Percentiles rank a stretch among this genome's conserved stretches.
phyloP scores from a whole-genome alignment of 2,888 invertebrate species.

The Sialis lutaria region DNA sequence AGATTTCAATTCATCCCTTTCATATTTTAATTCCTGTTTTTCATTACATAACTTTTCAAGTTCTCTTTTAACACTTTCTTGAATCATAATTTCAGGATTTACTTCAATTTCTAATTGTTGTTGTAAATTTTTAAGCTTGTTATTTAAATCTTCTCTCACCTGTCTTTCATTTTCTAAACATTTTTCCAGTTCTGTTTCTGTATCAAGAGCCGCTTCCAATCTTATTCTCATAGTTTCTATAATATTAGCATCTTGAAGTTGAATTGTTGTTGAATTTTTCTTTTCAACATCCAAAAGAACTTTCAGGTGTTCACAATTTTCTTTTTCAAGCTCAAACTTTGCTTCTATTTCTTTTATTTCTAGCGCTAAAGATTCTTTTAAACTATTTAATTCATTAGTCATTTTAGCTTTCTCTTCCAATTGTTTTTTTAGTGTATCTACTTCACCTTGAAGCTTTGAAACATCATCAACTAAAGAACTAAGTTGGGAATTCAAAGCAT shows the following conservation, averaged over 20 bases:
- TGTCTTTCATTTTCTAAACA: conserved; percentile 24
- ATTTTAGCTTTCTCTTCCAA: conserved; percentile 29
- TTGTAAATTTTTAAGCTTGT: conserved; percentile 12
- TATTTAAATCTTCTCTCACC: conserved; percentile 13
- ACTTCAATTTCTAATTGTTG: not conserved
- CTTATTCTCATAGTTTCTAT: conserved; percentile 45
- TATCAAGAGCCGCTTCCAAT: conserved; percentile 43
- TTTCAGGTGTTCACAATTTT: conserved; percentile 35
- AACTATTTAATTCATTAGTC: conserved; percentile 28
- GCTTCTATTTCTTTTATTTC: conserved; percentile 29
- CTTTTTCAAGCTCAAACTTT: conserved; percentile 30
- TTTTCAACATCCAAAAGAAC: conserved; percentile 38
- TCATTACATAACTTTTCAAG: not conserved
- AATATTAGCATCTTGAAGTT: conserved; percentile 47
- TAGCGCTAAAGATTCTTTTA: conserved; percentile 30
- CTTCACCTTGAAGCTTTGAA: conserved; percentile 21
- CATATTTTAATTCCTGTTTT: conserved; percentile 2
- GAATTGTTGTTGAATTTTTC: conserved; percentile 31
- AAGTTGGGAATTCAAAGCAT: not conserved
- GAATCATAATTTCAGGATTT: not conserved
- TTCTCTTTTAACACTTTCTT: conserved; percentile 13
- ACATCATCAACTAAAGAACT: not conserved
- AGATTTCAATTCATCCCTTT: conserved; percentile 12
- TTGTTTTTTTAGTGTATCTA: conserved; percentile 23
- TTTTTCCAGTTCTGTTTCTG: conserved; percentile 43